A percentile compares a stretch with the other conserved stretches of the same genome.
Conservation (phyloP, 37 sponge, comb jelly and placozoan species). For the Spongilla lacustris region DNA sequence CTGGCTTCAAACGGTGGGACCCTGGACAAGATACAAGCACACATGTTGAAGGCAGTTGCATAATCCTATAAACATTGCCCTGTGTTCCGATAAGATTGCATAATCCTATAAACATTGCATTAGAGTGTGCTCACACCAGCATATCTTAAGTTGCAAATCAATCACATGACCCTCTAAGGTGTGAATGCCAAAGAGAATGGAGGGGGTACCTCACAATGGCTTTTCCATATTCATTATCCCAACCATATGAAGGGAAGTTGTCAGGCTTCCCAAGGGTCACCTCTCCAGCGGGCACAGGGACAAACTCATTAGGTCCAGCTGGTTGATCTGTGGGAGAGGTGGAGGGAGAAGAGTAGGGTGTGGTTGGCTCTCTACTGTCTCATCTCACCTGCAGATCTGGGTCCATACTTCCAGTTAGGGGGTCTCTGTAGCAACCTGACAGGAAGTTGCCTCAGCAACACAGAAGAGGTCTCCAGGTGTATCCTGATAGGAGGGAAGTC, state of each 20-base stretch:
- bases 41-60: too few relatives aligned
- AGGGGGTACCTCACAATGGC: slow-evolving; percentile 45
- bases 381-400: slow-evolving; percentile 44
- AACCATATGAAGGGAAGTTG: slow-evolving; percentile 89
- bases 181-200: neutral
- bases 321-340: slow-evolving; percentile 15
- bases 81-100: too few relatives aligned
- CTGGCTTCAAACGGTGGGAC: slow-evolving; percentile 84
- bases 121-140: too few relatives aligned
- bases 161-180: neutral
- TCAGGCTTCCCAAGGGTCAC: slow-evolving; percentile 79
- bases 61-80: too few relatives aligned
- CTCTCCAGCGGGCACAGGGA: slow-evolving; percentile 55
- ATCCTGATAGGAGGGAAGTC: slow-evolving; percentile 34
- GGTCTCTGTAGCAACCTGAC: slow-evolving; percentile 68
- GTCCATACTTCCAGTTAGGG: slow-evolving; percentile 83
- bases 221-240: slow-evolving; percentile 93
- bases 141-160: too few relatives aligned
- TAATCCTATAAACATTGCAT: too few relatives aligned
- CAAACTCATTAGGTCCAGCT: slow-evolving; percentile 66
- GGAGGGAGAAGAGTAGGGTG: neutral
- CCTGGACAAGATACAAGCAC: slow-evolving; percentile 28
- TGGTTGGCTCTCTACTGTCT: neutral
- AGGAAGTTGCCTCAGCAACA: slow-evolving; percentile 84
- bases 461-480: slow-evolving; percentile 86